These are phyloP conservation scores for Apodemus sylvaticus DNA, from an alignment of 2,113 vertebrate genomes.

Conservation along the genomic window DNA sequence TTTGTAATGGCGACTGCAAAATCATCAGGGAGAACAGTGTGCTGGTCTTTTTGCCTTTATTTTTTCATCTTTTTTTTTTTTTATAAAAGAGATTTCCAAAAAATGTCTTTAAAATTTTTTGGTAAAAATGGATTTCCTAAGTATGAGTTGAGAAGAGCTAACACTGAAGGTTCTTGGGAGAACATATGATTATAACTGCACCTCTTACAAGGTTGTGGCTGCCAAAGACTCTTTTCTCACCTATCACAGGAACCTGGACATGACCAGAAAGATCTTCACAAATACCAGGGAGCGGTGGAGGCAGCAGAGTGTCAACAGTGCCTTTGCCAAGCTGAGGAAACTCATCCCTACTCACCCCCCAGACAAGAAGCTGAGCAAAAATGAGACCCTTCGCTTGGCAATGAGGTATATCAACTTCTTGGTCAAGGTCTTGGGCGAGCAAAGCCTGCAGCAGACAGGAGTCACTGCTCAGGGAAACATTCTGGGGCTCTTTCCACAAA, in stretches of 20 bases:
- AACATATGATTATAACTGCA: not conserved
- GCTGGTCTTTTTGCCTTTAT: not conserved
- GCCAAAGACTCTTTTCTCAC: constrained; percentile 44
- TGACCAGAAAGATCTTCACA: constrained; percentile 97
- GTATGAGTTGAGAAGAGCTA: not conserved
- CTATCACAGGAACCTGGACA: constrained; percentile 75
- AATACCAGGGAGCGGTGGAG: constrained; percentile 97
- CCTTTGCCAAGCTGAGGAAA: constrained; percentile 96
- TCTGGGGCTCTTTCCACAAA: constrained; percentile 84
- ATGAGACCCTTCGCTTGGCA: constrained; percentile 96
- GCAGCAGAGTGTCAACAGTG: constrained; percentile 97
- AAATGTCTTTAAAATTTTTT: not conserved
- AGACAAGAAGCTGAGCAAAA: constrained; percentile 99
- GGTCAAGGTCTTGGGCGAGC: constrained; percentile 92
- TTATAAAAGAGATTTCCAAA: not conserved
- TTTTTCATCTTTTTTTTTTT: not conserved
- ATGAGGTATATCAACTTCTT: constrained; percentile 99
- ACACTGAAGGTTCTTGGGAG: not conserved
- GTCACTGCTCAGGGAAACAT: constrained; percentile 80
- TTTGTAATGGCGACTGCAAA: not conserved
- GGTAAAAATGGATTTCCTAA: not conserved
- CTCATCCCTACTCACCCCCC: constrained; percentile 98
- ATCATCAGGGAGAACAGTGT: not conserved
- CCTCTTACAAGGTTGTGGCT: not conserved
- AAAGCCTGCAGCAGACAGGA: constrained; percentile 87